A percentile compares a stretch with the other conserved stretches of the same genome.
These are phyloP conservation scores for Neolamprologus devosi DNA, from an alignment of 2,113 vertebrate genomes.

Conservation along the genomic window DNA sequence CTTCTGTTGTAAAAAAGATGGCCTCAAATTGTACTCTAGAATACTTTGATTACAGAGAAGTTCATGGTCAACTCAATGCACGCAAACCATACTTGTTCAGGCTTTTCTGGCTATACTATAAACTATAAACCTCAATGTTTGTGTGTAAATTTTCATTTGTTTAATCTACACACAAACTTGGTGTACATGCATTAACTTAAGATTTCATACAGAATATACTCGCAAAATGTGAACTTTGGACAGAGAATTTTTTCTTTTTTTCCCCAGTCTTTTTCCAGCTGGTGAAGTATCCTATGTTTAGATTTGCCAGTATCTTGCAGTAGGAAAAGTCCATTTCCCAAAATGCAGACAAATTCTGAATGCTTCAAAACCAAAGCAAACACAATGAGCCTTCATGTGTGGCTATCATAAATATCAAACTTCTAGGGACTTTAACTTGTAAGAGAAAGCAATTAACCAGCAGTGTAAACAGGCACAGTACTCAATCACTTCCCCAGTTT, in stretches of 20 bases:
- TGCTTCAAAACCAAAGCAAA: background rate
- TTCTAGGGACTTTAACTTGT: background rate
- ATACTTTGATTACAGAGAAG: background rate
- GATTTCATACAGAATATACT: background rate
- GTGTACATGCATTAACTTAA: background rate
- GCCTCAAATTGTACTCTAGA: background rate
- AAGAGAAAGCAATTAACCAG: background rate
- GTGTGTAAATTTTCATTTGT: background rate
- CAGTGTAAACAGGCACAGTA: slow-evolving; percentile 47
- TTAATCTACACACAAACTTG: background rate
- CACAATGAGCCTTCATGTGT: background rate
- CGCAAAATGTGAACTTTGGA: background rate
- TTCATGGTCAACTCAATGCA: background rate
- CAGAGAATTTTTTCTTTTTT: background rate
- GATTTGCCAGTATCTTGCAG: background rate
- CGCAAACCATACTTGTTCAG: background rate
- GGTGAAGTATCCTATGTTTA: background rate
- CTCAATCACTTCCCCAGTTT: background rate
- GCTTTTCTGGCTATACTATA: background rate
- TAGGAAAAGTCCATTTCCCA: background rate
- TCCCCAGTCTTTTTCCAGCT: background rate
- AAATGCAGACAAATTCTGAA: background rate
- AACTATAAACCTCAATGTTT: background rate
- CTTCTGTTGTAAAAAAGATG: background rate
- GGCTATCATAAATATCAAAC: background rate